Percentiles rank a stretch among this genome's conserved stretches.
phyloP scores from a whole-genome alignment of 2,113 vertebrate species.

The Pseudolaguvia tuberculata region DNA sequence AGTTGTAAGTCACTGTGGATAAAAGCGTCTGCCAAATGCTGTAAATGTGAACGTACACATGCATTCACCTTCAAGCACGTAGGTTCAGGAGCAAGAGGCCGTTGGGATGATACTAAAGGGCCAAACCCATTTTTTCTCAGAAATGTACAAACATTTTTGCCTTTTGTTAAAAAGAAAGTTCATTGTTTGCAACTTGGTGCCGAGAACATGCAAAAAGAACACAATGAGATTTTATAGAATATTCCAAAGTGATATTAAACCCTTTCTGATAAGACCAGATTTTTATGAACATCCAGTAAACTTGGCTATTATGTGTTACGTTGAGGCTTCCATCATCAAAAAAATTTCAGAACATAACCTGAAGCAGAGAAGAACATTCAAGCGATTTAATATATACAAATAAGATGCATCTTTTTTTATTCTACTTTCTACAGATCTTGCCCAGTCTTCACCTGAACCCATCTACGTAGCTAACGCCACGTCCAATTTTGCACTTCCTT shows the following conservation, averaged over 20 bases:
- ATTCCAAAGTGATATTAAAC: too few species aligned
- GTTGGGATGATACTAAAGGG: too few species aligned
- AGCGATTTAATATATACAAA: not conserved
- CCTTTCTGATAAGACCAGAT: too few species aligned
- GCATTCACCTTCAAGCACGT: not conserved
- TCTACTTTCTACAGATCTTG: slow-evolving; percentile 54
- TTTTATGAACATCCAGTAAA: not conserved
- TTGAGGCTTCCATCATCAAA: not conserved
- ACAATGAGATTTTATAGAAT: not conserved
- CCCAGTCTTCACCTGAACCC: not conserved
- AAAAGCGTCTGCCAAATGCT: too few species aligned
- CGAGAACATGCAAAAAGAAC: not conserved
- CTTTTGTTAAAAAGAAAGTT: not conserved
- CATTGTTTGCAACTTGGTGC: not conserved
- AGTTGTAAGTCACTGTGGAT: too few species aligned
- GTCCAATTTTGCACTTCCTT: slow-evolving; percentile 47
- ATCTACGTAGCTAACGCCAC: slow-evolving; percentile 50
- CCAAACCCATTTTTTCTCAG: too few species aligned
- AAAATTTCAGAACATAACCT: too few species aligned
- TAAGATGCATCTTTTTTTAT: not conserved
- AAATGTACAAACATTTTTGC: too few species aligned
- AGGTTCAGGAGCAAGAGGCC: not conserved
- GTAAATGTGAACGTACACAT: too few species aligned
- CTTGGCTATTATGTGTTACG: not conserved
- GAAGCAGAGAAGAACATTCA: not conserved